Percentiles rank a stretch among this genome's conserved stretches.
Conservation (phyloP, 2,113 vertebrate genomes). For the Progne subis region DNA sequence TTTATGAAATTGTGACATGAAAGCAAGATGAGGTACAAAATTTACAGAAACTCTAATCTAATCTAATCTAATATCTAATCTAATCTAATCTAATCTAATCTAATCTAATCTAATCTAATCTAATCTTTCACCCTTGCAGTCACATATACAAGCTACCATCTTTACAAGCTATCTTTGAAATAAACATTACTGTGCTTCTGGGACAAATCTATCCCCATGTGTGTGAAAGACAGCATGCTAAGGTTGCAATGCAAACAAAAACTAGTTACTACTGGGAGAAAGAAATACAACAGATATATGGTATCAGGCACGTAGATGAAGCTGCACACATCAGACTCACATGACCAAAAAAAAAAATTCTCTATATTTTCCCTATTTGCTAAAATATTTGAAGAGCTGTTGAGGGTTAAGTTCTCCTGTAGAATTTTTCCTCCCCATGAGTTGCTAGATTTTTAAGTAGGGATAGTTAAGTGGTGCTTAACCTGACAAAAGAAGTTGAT, state of each 20-base stretch:
- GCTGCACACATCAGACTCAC: not conserved
- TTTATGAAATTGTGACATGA: slow-evolving; percentile 11
- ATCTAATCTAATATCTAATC: not conserved
- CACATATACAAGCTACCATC: not conserved
- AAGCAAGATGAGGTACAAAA: not conserved
- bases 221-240: not conserved
- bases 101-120: not conserved
- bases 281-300: not conserved
- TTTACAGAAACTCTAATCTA: not conserved
- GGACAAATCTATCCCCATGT: not conserved
- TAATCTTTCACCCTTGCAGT: not conserved
- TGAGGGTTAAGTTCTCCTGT: too few relatives aligned
- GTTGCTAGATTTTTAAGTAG: too few relatives aligned
- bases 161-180: not conserved
- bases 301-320: accelerated
- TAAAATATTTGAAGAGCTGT: not conserved
- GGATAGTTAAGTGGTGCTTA: too few relatives aligned
- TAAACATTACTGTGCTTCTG: not conserved
- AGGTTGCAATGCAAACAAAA: not conserved
- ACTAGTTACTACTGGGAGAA: not conserved
- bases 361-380: not conserved
- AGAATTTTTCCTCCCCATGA: too few relatives aligned
- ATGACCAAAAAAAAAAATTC: not conserved
- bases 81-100: not conserved
- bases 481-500: too few relatives aligned